phyloP scores from a whole-genome alignment of 2,113 vertebrate species.

The Tauraco erythrolophus region DNA sequence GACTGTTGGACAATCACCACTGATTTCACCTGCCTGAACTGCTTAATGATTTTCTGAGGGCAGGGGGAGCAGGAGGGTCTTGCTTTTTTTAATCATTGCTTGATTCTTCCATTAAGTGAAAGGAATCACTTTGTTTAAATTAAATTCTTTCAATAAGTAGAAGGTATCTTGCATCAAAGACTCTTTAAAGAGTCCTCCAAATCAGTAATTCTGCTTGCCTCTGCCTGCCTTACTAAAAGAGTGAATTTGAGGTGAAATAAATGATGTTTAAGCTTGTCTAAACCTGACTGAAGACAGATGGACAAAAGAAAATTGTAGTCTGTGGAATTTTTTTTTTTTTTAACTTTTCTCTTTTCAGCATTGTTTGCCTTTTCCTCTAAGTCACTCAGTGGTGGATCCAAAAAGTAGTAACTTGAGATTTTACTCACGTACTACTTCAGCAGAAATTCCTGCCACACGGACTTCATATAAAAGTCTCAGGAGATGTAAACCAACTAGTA shows the following conservation, averaged over 20 bases:
- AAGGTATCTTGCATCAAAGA: background rate
- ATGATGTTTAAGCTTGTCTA: background rate
- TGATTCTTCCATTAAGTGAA: background rate
- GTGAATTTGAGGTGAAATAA: background rate
- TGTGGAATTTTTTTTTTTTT: background rate
- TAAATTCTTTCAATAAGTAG: background rate
- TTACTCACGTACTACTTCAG: background rate
- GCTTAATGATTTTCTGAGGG: background rate
- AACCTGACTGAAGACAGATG: background rate
- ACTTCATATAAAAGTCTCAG: background rate
- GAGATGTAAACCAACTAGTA: background rate
- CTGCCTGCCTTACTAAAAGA: background rate
- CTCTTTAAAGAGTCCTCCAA: background rate
- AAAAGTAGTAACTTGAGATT: conserved; percentile 33
- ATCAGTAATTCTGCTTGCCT: background rate
- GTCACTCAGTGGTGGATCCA: background rate
- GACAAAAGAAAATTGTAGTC: conserved; percentile 20
- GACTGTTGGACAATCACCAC: background rate
- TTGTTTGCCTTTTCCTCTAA: background rate
- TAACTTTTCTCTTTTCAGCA: background rate
- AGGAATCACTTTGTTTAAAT: background rate
- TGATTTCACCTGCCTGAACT: background rate
- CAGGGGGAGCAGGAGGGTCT: background rate
- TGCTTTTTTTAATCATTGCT: background rate
- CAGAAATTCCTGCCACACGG: background rate